Percentiles rank a stretch among this genome's conserved stretches.
phyloP scores from a whole-genome alignment of 2,797 vertebrate genomes.

The Catharus ustulatus region DNA sequence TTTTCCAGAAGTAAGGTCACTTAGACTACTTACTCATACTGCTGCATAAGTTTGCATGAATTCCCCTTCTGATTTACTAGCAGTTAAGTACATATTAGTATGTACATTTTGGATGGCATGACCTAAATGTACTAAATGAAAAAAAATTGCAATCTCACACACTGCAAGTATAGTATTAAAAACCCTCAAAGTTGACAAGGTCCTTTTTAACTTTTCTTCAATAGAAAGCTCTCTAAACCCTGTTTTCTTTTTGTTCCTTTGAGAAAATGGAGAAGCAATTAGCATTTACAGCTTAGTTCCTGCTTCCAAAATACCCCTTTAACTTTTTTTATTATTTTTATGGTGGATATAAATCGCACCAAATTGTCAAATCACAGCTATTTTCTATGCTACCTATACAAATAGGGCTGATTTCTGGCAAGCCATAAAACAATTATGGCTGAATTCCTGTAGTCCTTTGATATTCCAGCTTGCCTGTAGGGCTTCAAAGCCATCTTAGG shows the following conservation, averaged over 20 bases:
- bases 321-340: conserved; percentile 80
- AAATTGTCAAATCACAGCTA: conserved; percentile 85
- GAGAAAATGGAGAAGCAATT: conserved; percentile 81
- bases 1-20: not conserved
- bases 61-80: not conserved
- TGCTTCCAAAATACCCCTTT: conserved; percentile 83
- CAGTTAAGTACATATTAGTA: not conserved
- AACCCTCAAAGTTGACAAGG: conserved; percentile 72
- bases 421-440: conserved; percentile 90
- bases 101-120: not conserved
- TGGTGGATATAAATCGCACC: conserved; percentile 83
- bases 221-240: conserved; percentile 84
- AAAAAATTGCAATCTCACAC: not conserved
- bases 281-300: conserved; percentile 94
- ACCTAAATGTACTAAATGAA: not conserved
- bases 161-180: conserved; percentile 46
- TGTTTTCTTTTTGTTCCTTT: conserved; percentile 81
- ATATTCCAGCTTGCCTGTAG: conserved; percentile 75
- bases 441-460: conserved; percentile 84
- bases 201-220: conserved; percentile 82
- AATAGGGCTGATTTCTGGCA: conserved; percentile 87
- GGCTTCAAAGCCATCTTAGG: conserved; percentile 72
- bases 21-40: not conserved
- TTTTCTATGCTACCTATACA: conserved; percentile 87
- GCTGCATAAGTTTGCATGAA: not conserved